A percentile compares a stretch with the other conserved stretches of the same genome.
phyloP scores from a whole-genome alignment of 2,888 invertebrate genomes.

The Drosophila mettleri region DNA sequence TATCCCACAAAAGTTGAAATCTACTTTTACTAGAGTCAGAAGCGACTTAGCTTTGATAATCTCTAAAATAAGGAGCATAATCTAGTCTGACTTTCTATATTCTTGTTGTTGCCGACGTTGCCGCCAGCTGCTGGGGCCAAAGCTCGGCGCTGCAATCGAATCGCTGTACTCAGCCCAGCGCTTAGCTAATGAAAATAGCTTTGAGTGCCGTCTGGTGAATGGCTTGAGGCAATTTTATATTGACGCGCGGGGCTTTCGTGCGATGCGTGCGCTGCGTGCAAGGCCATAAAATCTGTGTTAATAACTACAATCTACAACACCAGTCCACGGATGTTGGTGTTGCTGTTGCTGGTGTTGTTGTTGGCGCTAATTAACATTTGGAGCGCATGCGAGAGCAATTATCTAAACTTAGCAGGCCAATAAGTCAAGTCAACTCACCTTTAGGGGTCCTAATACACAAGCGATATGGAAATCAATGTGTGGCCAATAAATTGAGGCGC shows the following conservation, averaged over 20 bases:
- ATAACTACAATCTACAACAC: constrained; percentile 49
- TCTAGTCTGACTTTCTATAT: background rate
- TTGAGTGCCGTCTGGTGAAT: constrained; percentile 14
- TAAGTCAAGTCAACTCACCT: constrained; percentile 70
- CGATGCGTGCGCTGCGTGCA: constrained; percentile 33
- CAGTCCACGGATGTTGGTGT: constrained; percentile 9
- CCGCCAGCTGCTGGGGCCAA: constrained; percentile 17
- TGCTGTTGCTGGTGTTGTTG: constrained; percentile 30
- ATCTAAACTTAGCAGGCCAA: constrained; percentile 61
- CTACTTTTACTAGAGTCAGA: no score
- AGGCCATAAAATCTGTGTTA: constrained; percentile 71
- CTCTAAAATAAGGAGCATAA: background rate
- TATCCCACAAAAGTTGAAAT: no score
- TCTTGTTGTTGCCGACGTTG: constrained; percentile 1
- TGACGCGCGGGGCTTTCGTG: constrained; percentile 13
- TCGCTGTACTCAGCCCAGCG: constrained; percentile 28
- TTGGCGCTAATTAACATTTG: constrained; percentile 61
- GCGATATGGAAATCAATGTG: constrained; percentile 41
- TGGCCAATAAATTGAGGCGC: constrained; percentile 65
- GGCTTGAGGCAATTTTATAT: constrained; percentile 15
- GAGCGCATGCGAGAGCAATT: constrained; percentile 66
- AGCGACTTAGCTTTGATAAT: no score
- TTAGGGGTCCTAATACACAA: constrained; percentile 40
- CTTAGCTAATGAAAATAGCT: constrained; percentile 55
- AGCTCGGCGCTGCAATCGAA: constrained; percentile 51